These are phyloP conservation scores for Pandion haliaetus DNA, from an alignment of 2,113 vertebrate species.

Conservation along the genomic window DNA sequence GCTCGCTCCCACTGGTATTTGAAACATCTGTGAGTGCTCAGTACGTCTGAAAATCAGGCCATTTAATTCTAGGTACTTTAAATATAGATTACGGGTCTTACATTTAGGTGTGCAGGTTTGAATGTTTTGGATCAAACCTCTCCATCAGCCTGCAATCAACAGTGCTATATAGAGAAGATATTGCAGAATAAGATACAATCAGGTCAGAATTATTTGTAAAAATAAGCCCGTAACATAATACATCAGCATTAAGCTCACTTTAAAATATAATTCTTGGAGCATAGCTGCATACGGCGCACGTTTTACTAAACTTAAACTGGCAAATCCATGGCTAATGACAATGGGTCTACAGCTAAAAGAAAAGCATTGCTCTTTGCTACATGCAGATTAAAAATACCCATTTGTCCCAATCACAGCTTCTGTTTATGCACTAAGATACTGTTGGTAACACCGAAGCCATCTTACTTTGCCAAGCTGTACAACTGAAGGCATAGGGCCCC, in stretches of 20 bases:
- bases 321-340: background rate
- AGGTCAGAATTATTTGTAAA: background rate
- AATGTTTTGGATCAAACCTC: background rate
- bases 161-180: background rate
- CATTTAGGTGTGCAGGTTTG: background rate
- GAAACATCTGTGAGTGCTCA: constrained; percentile 6
- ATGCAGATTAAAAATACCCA: background rate
- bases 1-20: background rate
- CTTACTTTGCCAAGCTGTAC: background rate
- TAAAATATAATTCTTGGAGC: background rate
- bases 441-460: background rate
- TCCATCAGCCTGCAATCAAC: background rate
- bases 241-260: background rate
- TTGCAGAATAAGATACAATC: background rate
- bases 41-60: constrained; percentile 12
- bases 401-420: background rate
- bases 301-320: background rate
- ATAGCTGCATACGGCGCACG: fast-evolving
- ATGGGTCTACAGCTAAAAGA: background rate
- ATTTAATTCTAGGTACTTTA: constrained; percentile 24
- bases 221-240: background rate
- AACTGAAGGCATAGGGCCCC: background rate
- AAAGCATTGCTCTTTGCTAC: background rate
- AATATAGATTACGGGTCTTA: background rate
- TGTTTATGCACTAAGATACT: background rate